These are phyloP conservation scores for Oreochromis tanganicae DNA, from an alignment of 2,113 vertebrate species.

Conservation along the genomic window DNA sequence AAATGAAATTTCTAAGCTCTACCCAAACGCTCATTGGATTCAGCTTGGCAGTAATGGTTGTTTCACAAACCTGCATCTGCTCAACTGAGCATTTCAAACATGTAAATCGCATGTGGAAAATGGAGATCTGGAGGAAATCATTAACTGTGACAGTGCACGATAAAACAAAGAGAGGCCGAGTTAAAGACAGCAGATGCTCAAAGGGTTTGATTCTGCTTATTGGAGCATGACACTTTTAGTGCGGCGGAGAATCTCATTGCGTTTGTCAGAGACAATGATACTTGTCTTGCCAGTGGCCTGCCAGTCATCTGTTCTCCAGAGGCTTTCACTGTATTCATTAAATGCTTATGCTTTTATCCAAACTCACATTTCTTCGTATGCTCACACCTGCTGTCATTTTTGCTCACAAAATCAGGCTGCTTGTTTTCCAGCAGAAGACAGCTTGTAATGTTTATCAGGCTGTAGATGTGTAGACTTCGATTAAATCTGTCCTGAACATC, in stretches of 20 bases:
- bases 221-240: conserved; percentile 54
- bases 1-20: conserved; percentile 18
- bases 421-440: conserved; percentile 12
- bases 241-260: conserved; percentile 28
- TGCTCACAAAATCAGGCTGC: not conserved
- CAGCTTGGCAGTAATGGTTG: not conserved
- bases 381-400: conserved; percentile 3
- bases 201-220: conserved; percentile 56
- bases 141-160: conserved; percentile 30
- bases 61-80: conserved; percentile 17
- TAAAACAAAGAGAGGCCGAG: conserved; percentile 37
- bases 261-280: conserved; percentile 40
- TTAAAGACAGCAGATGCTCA: conserved; percentile 57
- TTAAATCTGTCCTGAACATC: not conserved
- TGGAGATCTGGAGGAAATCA: conserved; percentile 50
- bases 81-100: conserved; percentile 32
- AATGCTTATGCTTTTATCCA: conserved; percentile 13
- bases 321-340: conserved; percentile 30
- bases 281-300: conserved; percentile 14
- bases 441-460: conserved; percentile 35
- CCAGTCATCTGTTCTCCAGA: conserved; percentile 50
- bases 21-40: not conserved
- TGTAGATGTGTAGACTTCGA: not conserved
- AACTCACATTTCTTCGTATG: conserved; percentile 17
- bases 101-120: conserved; percentile 39